A percentile compares a stretch with the other conserved stretches of the same genome.
These are phyloP conservation scores for Spatulosminthurus flaviceps DNA, from an alignment of 2,888 invertebrate genomes.

Conservation along the genomic window DNA sequence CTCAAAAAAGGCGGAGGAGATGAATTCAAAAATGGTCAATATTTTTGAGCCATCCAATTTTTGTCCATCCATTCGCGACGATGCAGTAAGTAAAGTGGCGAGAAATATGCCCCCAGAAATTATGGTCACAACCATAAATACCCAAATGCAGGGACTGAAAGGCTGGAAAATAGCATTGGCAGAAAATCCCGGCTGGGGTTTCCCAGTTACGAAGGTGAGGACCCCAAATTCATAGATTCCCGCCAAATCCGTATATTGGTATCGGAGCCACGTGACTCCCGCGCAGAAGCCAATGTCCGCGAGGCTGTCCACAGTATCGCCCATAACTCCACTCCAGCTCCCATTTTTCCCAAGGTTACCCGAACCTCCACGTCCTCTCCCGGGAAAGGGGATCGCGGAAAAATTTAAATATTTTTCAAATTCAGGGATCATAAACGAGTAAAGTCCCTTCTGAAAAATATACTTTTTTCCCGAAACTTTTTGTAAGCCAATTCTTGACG, in stretches of 20 bases:
- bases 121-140: not conserved
- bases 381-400: not conserved
- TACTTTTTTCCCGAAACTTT: not conserved
- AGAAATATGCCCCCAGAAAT: too few relatives aligned
- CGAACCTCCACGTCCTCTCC: not conserved
- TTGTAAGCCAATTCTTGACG: not conserved
- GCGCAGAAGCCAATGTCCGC: slow-evolving; percentile 34
- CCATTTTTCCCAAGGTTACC: slow-evolving; percentile 7
- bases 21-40: not conserved
- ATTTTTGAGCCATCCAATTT: not conserved
- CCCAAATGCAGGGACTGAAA: not conserved
- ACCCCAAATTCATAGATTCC: not conserved
- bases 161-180: slow-evolving; percentile 1
- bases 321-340: slow-evolving; percentile 30
- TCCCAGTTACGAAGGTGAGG: slow-evolving; percentile 9
- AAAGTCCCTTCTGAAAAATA: not conserved
- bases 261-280: not conserved
- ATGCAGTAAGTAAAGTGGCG: too few relatives aligned
- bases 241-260: slow-evolving; percentile 7
- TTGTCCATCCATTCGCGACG: too few relatives aligned
- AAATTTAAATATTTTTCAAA: slow-evolving; percentile 25
- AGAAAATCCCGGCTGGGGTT: not conserved
- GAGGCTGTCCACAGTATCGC: slow-evolving; percentile 4
- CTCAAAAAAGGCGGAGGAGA: slow-evolving; percentile 5
- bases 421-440: not conserved